Evolutionary conservation across 2,888 invertebrate genomes (phyloP), one percentile per base, ranked within the genome.

Genomic region (Heliothis peltigera): DNA sequence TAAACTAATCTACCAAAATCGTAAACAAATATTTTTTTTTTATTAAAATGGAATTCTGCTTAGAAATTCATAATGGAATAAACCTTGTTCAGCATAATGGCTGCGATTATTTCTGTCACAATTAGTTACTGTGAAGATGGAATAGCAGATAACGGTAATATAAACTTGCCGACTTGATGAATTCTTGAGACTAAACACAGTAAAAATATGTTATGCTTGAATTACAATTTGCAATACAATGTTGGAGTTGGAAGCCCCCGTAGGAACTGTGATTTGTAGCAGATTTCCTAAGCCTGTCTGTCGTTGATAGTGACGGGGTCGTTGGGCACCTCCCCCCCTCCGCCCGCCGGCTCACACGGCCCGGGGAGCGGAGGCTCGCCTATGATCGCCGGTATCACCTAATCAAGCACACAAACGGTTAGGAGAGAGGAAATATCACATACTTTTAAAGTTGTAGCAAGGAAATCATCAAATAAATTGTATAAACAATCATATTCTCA

Each of bases 381-480:
- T 56, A 91, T 83, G 58, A 91, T 85, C 0, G 87, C 77, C 17
- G 90, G 91, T 22, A 91, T 90, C 57, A 91, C 88, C 89, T 89
- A 78, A 5, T 25, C 0, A 21, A 4, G 2, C 17, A 64, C 15
- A 22, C 0, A 3, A 4, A 19, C 15, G 12, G 35, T 1, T 15
- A n/a, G 12, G n/a, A 39, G 5, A n/a, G 0, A 39, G 4, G 15
- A 39, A 15, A 39, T n/a, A n/a, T n/a, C 39, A n/a, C 39, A 15
- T 2, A 5, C 12, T 15, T 35, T 4, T 8, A 3, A 32, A n/a
- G n/a, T n/a, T n/a, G 10, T 12, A 32, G 8, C 2, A 32, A 10
- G 12, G 32, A 12, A 32, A 25, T 25, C 25, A 25, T 25, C 8
- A 25, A 6, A 25, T 25, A 6, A 8, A 7, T 25, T 25, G 5